phyloP scores from a whole-genome alignment of 2,797 vertebrate species.

The Antrozous pallidus region DNA sequence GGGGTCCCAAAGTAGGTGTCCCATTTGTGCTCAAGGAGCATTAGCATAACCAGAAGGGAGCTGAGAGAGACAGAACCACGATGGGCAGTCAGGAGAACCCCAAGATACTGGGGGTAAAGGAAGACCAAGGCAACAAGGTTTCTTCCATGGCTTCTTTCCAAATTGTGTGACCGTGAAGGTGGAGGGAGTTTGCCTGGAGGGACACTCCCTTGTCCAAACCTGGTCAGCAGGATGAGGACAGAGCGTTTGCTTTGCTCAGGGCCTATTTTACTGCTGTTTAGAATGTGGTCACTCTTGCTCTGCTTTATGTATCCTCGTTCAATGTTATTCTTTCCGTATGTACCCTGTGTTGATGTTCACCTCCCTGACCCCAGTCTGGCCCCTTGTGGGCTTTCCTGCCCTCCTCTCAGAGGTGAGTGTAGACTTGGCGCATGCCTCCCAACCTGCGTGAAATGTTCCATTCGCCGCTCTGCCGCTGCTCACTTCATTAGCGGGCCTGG shows the following conservation, averaged over 20 bases:
- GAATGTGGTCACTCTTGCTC: slow-evolving; percentile 40
- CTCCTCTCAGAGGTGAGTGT: background rate
- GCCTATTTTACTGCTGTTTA: slow-evolving; percentile 59
- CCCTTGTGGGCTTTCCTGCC: slow-evolving; percentile 20
- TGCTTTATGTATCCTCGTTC: slow-evolving; percentile 64
- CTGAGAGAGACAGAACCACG: rapidly evolving
- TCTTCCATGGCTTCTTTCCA: background rate
- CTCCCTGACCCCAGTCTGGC: background rate
- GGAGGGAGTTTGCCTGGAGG: background rate
- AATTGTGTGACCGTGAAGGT: background rate
- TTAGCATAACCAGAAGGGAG: background rate
- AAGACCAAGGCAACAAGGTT: rapidly evolving
- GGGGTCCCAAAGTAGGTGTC: background rate
- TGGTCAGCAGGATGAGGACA: background rate
- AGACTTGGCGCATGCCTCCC: slow-evolving; percentile 59
- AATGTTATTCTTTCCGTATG: slow-evolving; percentile 54
- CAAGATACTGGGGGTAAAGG: background rate
- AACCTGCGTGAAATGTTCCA: slow-evolving; percentile 58
- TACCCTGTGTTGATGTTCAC: slow-evolving; percentile 11
- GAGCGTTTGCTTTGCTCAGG: background rate
- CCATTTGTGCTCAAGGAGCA: background rate
- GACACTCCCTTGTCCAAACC: slow-evolving; percentile 31
- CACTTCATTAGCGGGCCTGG: slow-evolving; percentile 82
- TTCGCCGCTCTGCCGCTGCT: slow-evolving; percentile 67
- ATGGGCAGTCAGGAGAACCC: background rate